Percentiles rank a stretch among this genome's conserved stretches.
These are phyloP conservation scores for Aphelocoma californica DNA, from an alignment of 2,797 vertebrate species.

Conservation along the genomic window DNA sequence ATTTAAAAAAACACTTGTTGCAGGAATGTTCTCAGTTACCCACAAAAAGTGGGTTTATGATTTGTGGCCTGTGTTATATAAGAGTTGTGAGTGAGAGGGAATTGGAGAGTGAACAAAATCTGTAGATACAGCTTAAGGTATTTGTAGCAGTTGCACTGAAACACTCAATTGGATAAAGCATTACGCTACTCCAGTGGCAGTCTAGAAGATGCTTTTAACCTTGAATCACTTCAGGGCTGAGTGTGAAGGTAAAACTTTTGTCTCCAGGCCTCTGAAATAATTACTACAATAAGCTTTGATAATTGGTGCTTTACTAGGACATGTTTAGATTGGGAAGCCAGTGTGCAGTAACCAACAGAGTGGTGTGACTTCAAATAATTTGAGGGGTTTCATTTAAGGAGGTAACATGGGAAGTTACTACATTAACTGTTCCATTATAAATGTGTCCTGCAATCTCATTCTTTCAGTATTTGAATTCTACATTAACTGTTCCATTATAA, in stretches of 20 bases:
- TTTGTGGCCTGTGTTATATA: background rate
- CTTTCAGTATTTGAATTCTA: background rate
- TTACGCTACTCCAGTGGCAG: background rate
- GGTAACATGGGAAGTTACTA: background rate
- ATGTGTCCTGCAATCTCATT: background rate
- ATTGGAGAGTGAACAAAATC: background rate
- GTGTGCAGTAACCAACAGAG: background rate
- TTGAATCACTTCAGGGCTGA: background rate
- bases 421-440: background rate
- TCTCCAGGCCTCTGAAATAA: background rate
- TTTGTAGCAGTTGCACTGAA: background rate
- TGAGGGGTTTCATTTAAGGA: background rate
- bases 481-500: background rate
- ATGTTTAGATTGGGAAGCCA: background rate
- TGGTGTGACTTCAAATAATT: background rate
- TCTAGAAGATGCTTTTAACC: background rate
- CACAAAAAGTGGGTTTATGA: background rate
- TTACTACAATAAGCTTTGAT: background rate
- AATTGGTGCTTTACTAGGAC: background rate
- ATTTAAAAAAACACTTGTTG: background rate
- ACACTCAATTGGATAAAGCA: background rate
- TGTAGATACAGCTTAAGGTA: background rate
- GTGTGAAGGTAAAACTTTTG: background rate
- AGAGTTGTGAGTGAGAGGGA: background rate
- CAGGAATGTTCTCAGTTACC: rapidly evolving